Percentiles rank a stretch among this genome's conserved stretches.
Conservation (phyloP, 2,888 invertebrate species). For the Himalopsyche anomala region DNA sequence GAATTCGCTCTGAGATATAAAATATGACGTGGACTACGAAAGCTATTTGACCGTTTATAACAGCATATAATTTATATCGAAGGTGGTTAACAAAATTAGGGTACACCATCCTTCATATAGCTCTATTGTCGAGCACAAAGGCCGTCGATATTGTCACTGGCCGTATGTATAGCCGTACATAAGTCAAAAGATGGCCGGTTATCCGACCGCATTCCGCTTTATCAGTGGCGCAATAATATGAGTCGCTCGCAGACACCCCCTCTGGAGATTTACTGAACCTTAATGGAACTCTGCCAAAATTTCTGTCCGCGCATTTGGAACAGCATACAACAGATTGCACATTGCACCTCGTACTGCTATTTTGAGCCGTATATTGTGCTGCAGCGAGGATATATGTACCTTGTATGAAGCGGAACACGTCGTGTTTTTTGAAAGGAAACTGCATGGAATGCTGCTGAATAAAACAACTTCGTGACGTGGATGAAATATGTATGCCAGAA, state of each 20-base stretch:
- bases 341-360: neutral
- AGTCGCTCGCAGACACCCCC: constrained; percentile 19
- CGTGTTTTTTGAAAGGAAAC: too few species aligned
- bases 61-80: neutral
- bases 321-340: constrained; percentile 26
- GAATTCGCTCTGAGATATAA: too few species aligned
- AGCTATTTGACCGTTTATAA: neutral
- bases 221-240: constrained; percentile 25
- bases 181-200: neutral
- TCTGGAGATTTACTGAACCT: constrained; percentile 20
- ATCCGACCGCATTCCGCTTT: neutral
- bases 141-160: constrained; percentile 10
- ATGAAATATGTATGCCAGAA: too few species aligned
- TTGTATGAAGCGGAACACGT: neutral
- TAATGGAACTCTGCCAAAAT: constrained; percentile 29
- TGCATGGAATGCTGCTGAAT: too few species aligned
- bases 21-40: neutral
- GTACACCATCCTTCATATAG: neutral
- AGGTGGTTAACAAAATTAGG: constrained; percentile 9
- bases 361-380: neutral
- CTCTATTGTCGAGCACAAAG: neutral
- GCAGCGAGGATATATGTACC: neutral
- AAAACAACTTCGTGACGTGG: too few species aligned
- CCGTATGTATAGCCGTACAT: neutral
- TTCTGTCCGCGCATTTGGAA: constrained; percentile 15